Percentiles rank a stretch among this genome's conserved stretches.
phyloP scores from a whole-genome alignment of 2,797 vertebrate genomes.

The Echiichthys vipera region DNA sequence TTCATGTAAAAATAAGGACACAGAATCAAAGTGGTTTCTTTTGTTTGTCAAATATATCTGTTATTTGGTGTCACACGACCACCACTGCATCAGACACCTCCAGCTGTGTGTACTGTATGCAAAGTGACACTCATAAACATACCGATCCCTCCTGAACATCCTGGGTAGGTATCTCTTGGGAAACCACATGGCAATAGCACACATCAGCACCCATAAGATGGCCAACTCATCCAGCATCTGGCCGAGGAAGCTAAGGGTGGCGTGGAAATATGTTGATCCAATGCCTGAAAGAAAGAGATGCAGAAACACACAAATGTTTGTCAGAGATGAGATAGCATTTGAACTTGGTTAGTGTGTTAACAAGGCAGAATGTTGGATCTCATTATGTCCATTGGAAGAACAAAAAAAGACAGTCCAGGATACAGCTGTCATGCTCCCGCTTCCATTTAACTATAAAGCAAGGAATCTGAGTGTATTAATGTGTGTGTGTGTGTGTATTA shows the following conservation, averaged over 20 bases:
- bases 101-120: background rate
- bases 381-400: background rate
- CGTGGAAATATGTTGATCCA: constrained; percentile 98
- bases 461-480: too few relatives aligned
- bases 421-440: background rate
- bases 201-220: constrained; percentile 98
- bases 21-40: background rate
- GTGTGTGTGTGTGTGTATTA: too few relatives aligned
- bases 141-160: constrained; percentile 96
- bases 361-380: background rate
- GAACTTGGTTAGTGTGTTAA: background rate
- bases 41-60: background rate
- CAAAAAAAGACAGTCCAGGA: background rate
- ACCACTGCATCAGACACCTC: background rate
- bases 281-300: constrained; percentile 86
- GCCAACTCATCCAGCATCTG: constrained; percentile 98
- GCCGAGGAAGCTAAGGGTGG: constrained; percentile 97
- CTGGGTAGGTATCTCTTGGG: constrained; percentile 95
- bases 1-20: background rate
- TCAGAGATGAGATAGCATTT: background rate
- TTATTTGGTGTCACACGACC: background rate
- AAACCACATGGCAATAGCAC: constrained; percentile 98
- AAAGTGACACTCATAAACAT: constrained; percentile 42
- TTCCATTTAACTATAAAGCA: background rate
- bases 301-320: constrained; percentile 11